These are phyloP conservation scores for Drosophila kikkawai DNA, from an alignment of 1,140 invertebrate genomes.

Conservation along the genomic window DNA sequence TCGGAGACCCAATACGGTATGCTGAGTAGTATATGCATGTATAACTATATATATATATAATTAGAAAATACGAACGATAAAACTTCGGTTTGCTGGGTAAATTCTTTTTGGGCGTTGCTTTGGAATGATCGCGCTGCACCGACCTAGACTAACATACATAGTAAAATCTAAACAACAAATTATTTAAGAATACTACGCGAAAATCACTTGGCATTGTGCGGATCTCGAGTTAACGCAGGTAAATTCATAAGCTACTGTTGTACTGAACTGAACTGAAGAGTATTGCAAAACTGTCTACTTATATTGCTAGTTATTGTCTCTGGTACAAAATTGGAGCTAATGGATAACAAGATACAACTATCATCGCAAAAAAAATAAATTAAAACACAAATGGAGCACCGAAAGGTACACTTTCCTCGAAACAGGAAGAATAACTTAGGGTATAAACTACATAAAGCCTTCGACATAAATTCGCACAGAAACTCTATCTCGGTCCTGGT, in stretches of 20 bases:
- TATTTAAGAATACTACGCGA: conserved; percentile 72
- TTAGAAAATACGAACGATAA: conserved; percentile 47
- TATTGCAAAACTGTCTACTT: conserved; percentile 23
- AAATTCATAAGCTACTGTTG: conserved; percentile 13
- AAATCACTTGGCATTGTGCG: conserved; percentile 81
- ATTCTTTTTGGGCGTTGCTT: conserved; percentile 40
- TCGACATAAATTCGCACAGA: conserved; percentile 74
- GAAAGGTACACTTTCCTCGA: conserved; percentile 4
- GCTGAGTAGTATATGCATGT: conserved; percentile 12
- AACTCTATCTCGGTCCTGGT: conserved; percentile 9
- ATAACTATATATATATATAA: conserved; percentile 33
- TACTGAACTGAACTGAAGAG: conserved; percentile 23
- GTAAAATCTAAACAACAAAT: conserved; percentile 62
- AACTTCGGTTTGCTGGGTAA: conserved; percentile 39
- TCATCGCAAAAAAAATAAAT: conserved; percentile 40
- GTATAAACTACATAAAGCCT: conserved; percentile 68
- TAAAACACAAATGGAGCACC: conserved; percentile 40
- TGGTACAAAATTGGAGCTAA: conserved; percentile 55
- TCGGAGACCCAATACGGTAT: conserved; percentile 26
- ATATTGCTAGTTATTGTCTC: conserved; percentile 78
- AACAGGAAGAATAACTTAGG: conserved; percentile 39
- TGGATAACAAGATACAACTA: conserved; percentile 28
- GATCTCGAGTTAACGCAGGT: conserved; percentile 38
- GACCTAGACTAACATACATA: conserved; percentile 30
- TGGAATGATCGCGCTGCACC: conserved; percentile 54